Evolutionary conservation across 1,140 invertebrate genomes (phyloP).

Genomic region (Coelopa frigida): DNA sequence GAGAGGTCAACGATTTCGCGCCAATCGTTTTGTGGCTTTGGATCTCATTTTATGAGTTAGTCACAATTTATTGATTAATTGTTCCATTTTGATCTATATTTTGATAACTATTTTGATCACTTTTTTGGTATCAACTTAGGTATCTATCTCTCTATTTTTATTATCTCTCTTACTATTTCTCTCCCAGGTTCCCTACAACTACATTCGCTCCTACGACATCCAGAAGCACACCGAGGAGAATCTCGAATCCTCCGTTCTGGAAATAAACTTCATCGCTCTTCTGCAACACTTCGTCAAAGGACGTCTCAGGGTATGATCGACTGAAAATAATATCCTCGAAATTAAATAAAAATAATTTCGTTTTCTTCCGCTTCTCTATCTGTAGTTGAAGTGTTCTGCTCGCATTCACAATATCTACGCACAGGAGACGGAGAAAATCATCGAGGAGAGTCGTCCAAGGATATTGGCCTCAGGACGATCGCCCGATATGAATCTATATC

Average conservation of each 20-base stretch:
- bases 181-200: slow-evolving; percentile 33
- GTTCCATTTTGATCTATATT: no score
- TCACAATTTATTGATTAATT: no score
- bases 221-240: slow-evolving; percentile 34
- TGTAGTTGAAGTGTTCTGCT: slow-evolving; percentile 37
- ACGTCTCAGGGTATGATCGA: slow-evolving; percentile 46
- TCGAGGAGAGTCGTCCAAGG: slow-evolving; percentile 41
- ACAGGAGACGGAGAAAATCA: slow-evolving; percentile 35
- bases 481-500: slow-evolving; percentile 40
- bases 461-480: slow-evolving; percentile 41
- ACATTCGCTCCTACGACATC: slow-evolving; percentile 30
- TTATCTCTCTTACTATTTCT: no score
- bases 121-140: no score
- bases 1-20: no score
- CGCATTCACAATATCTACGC: slow-evolving; percentile 41
- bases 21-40: no score
- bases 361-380: not conserved
- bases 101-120: no score
- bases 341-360: not conserved
- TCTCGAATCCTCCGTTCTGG: slow-evolving; percentile 34
- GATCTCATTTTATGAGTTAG: no score
- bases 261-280: slow-evolving; percentile 49
- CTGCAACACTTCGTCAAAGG: slow-evolving; percentile 48
- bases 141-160: no score
- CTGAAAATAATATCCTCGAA: not conserved